Conservation (phyloP, 2,113 vertebrate species). For the Pardalotus punctatus region DNA sequence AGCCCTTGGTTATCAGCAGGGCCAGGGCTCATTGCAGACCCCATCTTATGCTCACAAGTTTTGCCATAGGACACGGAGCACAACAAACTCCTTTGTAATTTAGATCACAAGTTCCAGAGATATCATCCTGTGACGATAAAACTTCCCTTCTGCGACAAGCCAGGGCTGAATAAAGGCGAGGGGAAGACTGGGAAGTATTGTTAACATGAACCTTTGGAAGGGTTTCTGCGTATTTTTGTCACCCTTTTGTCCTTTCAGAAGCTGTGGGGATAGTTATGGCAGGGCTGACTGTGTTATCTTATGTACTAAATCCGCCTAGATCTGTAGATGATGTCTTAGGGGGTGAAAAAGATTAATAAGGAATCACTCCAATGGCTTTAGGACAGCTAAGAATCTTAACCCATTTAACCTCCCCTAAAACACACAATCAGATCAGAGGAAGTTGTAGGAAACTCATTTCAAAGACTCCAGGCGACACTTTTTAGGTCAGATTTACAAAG, state of each 20-base stretch:
- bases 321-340: conserved; percentile 88
- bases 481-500: conserved; percentile 73
- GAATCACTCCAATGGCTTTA: conserved; percentile 88
- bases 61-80: conserved; percentile 28
- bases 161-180: background rate
- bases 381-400: conserved; percentile 92
- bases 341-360: conserved; percentile 93
- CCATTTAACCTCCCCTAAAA: conserved; percentile 86
- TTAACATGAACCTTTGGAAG: background rate
- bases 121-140: conserved; percentile 20
- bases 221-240: conserved; percentile 36
- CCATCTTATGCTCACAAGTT: conserved; percentile 30
- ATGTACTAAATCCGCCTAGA: conserved; percentile 87
- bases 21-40: background rate
- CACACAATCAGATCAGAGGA: conserved; percentile 76
- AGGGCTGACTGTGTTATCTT: conserved; percentile 76
- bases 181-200: background rate
- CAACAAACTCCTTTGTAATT: conserved; percentile 34
- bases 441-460: conserved; percentile 78
- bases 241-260: conserved; percentile 65
- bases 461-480: conserved; percentile 67
- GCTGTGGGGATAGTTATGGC: conserved; percentile 61
- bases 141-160: background rate
- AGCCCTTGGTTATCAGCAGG: background rate
- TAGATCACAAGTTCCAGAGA: conserved; percentile 46